Evolutionary conservation across 2,797 vertebrate species (phyloP).

Genomic region (Distichodus sexfasciatus): DNA sequence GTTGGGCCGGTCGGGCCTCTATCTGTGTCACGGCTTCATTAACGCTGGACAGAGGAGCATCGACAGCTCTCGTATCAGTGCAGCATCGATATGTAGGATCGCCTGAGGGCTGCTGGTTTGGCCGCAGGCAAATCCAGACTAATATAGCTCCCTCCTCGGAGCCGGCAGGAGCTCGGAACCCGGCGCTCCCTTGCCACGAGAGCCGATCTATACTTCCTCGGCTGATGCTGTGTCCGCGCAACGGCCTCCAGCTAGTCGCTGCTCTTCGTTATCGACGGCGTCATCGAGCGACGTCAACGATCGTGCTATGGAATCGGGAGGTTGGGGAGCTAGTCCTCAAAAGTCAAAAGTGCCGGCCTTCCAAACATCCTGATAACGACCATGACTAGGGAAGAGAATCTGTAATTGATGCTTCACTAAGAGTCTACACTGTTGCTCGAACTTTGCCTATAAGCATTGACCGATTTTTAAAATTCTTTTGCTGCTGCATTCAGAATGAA

Average conservation of each 20-base stretch:
- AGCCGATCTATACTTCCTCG: conserved; percentile 69
- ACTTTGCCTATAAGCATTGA: too few relatives aligned
- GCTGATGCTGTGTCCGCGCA: conserved; percentile 68
- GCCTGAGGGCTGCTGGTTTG: conserved; percentile 42
- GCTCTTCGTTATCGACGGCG: conserved; percentile 61
- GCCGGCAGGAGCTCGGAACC: conserved; percentile 11
- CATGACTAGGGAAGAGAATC: too few relatives aligned
- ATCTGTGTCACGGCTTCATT: conserved; percentile 65
- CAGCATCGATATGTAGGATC: conserved; percentile 43
- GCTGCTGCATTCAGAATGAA: too few relatives aligned
- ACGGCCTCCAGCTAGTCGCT: conserved; percentile 37
- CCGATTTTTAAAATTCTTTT: too few relatives aligned
- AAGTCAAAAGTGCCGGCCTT: too few relatives aligned
- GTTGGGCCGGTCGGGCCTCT: too few relatives aligned
- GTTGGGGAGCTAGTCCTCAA: too few relatives aligned
- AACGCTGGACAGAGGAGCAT: conserved; percentile 45
- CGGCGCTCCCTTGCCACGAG: conserved; percentile 30
- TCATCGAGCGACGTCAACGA: conserved; percentile 75
- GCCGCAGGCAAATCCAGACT: conserved; percentile 34
- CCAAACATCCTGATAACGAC: too few relatives aligned
- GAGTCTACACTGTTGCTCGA: too few relatives aligned
- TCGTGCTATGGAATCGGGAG: too few relatives aligned
- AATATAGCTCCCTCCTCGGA: conserved; percentile 27
- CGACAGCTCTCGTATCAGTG: conserved; percentile 31
- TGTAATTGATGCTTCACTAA: too few relatives aligned